These are phyloP conservation scores for Lepisosteus oculatus DNA, from an alignment of 2,113 vertebrate species.

Conservation along the genomic window DNA sequence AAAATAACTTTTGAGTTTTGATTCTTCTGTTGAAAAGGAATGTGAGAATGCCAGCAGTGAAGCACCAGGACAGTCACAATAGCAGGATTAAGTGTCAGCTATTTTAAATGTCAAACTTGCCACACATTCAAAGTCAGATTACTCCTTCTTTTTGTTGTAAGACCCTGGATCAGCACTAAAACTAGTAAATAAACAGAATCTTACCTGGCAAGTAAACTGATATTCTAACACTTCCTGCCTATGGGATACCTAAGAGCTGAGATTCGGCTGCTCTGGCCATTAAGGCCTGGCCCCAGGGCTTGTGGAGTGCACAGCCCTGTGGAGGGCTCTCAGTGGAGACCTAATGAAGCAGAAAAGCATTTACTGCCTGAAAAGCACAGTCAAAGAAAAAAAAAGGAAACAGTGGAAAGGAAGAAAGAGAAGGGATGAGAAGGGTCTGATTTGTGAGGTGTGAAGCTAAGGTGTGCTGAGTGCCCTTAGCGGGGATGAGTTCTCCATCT, in stretches of 20 bases:
- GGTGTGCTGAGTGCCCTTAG: conserved; percentile 25
- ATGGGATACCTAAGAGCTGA: conserved; percentile 37
- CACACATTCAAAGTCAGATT: conserved; percentile 22
- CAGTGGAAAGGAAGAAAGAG: conserved; percentile 21
- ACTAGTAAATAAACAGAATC: conserved; percentile 69
- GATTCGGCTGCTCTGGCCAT: conserved; percentile 32
- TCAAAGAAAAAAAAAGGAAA: conserved; percentile 11
- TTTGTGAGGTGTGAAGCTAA: conserved; percentile 60
- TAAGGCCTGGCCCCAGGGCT: conserved; percentile 20
- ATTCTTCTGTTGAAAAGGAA: too few species aligned
- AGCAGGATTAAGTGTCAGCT: conserved; percentile 50
- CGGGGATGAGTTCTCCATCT: conserved; percentile 6
- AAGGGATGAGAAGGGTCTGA: conserved; percentile 49
- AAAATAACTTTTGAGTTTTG: background rate
- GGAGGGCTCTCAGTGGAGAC: conserved; percentile 19
- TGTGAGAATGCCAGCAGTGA: conserved; percentile 6
- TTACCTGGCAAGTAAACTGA: conserved; percentile 72
- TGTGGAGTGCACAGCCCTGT: conserved; percentile 31
- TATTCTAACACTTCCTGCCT: conserved; percentile 49
- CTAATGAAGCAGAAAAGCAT: conserved; percentile 42
- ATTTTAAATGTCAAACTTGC: conserved; percentile 47
- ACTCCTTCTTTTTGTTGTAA: conserved; percentile 39
- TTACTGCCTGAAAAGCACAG: conserved; percentile 21
- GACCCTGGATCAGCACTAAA: conserved; percentile 52
- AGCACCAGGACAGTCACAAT: conserved; percentile 32